Conservation (phyloP, 2,888 invertebrate genomes). For the Strigamia maritima region DNA sequence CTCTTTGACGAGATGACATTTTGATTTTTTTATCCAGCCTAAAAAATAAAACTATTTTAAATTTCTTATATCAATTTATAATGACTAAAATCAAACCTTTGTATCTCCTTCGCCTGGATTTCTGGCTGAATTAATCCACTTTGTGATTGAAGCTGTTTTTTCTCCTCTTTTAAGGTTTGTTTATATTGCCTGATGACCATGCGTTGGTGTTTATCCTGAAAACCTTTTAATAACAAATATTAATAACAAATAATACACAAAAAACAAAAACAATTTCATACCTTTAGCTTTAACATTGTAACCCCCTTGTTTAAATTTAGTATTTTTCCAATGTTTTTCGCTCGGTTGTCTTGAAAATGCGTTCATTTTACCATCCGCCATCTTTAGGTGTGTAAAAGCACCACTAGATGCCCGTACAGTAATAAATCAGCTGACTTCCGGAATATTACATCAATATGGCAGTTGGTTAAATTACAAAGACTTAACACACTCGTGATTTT, state of each 20-base stretch:
- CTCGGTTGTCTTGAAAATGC: too few relatives aligned
- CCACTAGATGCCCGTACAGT: neutral
- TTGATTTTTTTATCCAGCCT: constrained; percentile 22
- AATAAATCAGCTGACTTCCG: neutral
- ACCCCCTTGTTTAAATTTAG: neutral
- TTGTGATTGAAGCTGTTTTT: neutral
- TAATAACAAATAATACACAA: neutral
- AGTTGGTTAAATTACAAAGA: neutral
- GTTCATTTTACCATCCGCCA: neutral
- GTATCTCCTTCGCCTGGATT: neutral
- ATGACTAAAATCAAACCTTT: neutral
- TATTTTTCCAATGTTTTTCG: neutral
- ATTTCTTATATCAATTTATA: neutral
- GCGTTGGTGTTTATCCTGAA: constrained; percentile 13
- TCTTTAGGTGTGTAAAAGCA: neutral
- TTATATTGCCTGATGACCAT: neutral
- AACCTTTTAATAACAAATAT: neutral
- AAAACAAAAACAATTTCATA: neutral
- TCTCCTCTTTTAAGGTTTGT: constrained; percentile 17
- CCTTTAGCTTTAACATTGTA: neutral
- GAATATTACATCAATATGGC: neutral
- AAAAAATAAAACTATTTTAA: neutral
- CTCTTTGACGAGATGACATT: neutral
- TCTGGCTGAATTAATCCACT: neutral
- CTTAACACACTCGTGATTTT: too few relatives aligned